Percentiles rank a stretch among this genome's conserved stretches.
phyloP scores from a whole-genome alignment of 2,113 vertebrate species.

The Halcyon malimbica region DNA sequence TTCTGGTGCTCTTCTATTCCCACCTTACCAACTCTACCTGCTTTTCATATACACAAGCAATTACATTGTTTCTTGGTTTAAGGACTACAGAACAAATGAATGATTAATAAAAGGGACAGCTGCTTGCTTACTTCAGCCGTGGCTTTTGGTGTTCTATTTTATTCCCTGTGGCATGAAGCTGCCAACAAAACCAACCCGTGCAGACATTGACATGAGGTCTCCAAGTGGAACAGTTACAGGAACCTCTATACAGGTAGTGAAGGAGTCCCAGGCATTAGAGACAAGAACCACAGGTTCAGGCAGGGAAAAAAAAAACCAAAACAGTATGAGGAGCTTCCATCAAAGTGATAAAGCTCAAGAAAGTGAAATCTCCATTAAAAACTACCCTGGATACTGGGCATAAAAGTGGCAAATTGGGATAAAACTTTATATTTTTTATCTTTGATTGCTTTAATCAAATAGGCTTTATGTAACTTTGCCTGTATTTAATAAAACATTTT shows the following conservation, averaged over 20 bases:
- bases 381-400: not conserved
- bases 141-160: not conserved
- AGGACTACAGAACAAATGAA: not conserved
- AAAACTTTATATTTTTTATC: not conserved
- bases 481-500: not conserved
- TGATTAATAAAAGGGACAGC: constrained; percentile 11
- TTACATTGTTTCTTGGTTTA: not conserved
- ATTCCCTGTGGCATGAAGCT: not conserved
- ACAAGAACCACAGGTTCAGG: not conserved
- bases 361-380: constrained; percentile 7
- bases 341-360: not conserved
- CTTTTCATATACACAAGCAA: not conserved
- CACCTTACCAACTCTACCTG: not conserved
- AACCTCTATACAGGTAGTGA: constrained; percentile 1
- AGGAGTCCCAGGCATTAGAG: not conserved
- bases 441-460: not conserved
- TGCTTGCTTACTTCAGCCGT: constrained; percentile 23
- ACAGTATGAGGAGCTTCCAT: not conserved
- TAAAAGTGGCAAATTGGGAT: not conserved
- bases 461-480: not conserved
- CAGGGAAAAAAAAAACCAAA: not conserved
- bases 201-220: not conserved
- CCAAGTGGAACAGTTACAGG: constrained; percentile 25
- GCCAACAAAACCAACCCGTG: constrained; percentile 18
- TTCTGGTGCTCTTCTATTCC: not conserved